Percentiles rank a stretch among this genome's conserved stretches.
Evolutionary conservation across 2,888 invertebrate species (phyloP).

Genomic region (Eueremaeus valkanovi): DNA sequence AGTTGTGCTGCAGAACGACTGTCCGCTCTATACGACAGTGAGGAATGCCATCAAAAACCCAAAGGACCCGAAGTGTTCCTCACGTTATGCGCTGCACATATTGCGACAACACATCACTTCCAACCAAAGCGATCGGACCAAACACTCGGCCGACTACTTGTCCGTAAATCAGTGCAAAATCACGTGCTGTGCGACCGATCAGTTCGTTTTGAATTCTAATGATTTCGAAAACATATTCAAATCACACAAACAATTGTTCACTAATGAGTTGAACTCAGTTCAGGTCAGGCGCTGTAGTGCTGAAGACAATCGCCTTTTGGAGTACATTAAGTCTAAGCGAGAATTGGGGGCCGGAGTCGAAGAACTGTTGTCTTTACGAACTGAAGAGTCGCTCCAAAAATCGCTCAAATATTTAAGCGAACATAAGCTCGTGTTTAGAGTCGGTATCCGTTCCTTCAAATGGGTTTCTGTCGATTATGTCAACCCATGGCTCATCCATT

Average conservation of each 20-base stretch:
- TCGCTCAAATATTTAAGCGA: not conserved
- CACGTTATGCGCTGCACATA: slow-evolving; percentile 43
- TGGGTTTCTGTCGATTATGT: slow-evolving; percentile 40
- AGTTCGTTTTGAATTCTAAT: not conserved
- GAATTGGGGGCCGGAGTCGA: slow-evolving; percentile 37
- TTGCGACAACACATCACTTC: slow-evolving; percentile 41
- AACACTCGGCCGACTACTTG: slow-evolving; percentile 45
- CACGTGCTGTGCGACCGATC: slow-evolving; percentile 33
- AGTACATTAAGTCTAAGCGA: slow-evolving; percentile 16
- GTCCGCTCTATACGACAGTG: not conserved
- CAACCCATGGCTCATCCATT: slow-evolving; percentile 42
- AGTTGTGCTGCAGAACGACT: slow-evolving; percentile 2
- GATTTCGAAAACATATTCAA: slow-evolving; percentile 8
- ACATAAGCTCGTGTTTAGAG: slow-evolving; percentile 35
- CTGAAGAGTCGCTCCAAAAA: not conserved
- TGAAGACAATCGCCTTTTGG: not conserved
- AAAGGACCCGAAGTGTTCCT: slow-evolving; percentile 39
- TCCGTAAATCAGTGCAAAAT: slow-evolving; percentile 43
- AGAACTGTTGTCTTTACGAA: not conserved
- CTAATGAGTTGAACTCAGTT: not conserved
- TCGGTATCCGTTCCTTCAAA: slow-evolving; percentile 39
- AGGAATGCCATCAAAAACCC: not conserved
- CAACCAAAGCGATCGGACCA: not conserved
- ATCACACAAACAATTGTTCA: slow-evolving; percentile 4
- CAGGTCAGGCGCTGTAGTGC: not conserved